A percentile compares a stretch with the other conserved stretches of the same genome.
phyloP scores from a whole-genome alignment of 2,113 vertebrate species.

The Monopterus albus region DNA sequence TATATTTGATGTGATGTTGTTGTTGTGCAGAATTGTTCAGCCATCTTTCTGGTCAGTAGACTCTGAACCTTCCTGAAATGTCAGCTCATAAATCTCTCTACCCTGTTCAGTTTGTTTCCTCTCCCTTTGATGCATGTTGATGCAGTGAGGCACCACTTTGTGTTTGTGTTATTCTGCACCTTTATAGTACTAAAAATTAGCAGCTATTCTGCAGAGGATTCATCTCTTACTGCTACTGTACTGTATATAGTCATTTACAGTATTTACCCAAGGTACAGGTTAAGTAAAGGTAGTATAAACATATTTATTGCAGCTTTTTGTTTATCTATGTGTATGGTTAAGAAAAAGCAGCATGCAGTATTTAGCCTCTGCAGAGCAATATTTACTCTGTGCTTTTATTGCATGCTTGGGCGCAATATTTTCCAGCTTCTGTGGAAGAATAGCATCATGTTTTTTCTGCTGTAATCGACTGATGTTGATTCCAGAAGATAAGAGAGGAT shows the following conservation, averaged over 20 bases:
- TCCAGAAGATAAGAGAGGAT: not conserved
- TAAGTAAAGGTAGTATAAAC: constrained; percentile 17
- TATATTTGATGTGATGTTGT: constrained; percentile 20
- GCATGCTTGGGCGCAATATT: not conserved
- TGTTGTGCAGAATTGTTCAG: constrained; percentile 22
- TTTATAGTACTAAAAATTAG: constrained; percentile 28
- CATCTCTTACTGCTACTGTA: constrained; percentile 1
- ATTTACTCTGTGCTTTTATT: constrained; percentile 23
- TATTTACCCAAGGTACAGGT: too few species aligned
- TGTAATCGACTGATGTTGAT: constrained; percentile 4
- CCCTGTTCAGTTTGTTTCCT: constrained; percentile 33
- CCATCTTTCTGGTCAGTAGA: constrained; percentile 22
- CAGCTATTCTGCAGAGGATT: constrained; percentile 41
- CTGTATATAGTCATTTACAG: constrained; percentile 1
- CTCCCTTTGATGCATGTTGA: constrained; percentile 59
- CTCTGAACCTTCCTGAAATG: constrained; percentile 69
- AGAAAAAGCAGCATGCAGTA: not conserved
- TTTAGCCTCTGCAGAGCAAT: constrained; percentile 32
- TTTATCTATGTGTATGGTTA: constrained; percentile 9
- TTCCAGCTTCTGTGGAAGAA: constrained; percentile 1
- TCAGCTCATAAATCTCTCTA: constrained; percentile 66
- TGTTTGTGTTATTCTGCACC: constrained; percentile 37
- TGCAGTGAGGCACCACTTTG: constrained; percentile 50
- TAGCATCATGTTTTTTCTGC: not conserved
- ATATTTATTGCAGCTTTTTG: constrained; percentile 24